Base-by-base conservation (phyloP, 2,113 vertebrate species). In the Cynoglossus semilaevis region DNA sequence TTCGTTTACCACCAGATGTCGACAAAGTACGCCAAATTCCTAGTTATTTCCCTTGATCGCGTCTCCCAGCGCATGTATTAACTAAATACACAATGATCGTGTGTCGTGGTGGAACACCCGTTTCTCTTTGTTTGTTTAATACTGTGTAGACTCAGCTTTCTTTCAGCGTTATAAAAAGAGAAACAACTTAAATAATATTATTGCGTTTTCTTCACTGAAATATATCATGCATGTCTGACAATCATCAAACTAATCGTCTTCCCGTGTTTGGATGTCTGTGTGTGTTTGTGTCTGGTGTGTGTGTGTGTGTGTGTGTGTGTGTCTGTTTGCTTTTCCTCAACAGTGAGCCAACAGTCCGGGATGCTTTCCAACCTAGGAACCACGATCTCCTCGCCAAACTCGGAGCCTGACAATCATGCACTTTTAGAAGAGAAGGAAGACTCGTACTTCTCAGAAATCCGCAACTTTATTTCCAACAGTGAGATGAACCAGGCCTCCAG, bases 401-500 rank as follows among this genome's bases (percentile, higher is more conserved):
- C 97, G 1, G 97, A 99, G 91, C 94, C 95, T 15, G 97, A 99
- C 92, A 94, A 96, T 94, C 96, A 97, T 83, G 95, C 97, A 94
- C 95, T 98, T 95, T 95, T 99, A 93, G 97, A 99, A 0, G 97
- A 99, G 89, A 99, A 99, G 86, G 97, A 99, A 76, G 97, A 98
- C 81, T 95, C 97, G 0, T 99, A 99, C 85, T 99, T 99, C 92
- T 98, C 97, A 0, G 97, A 99, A 91, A 99, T 99, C 89, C 92
- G 96, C 76, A 99, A 99, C 88, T 99, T 99, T 87, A 99, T 99
- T 83, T 97, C 96, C 81, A 99, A 98, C 77, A 98, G 93, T 15
- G 96, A 99, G 87, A 89, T 96, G 91, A 96, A 89, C 83, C 95
- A 95, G 87, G 91, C 94, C 0, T 89, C 94, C 1, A 79, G 92